Base-by-base conservation (phyloP, 2,113 vertebrate genomes). In the Thinocorus orbignyianus region DNA sequence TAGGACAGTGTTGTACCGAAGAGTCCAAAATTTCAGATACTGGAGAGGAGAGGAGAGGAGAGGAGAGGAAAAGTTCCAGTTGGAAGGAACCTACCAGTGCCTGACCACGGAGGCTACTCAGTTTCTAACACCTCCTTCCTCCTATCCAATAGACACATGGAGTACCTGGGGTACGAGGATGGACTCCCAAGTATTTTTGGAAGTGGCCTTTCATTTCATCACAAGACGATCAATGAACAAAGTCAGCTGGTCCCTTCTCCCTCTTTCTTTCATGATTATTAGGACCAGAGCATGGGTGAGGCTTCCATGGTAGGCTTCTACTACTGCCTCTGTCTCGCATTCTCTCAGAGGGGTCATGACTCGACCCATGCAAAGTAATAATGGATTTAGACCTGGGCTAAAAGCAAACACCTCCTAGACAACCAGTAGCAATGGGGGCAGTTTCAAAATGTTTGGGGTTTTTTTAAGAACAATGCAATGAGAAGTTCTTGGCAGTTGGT, bases 281-380 rank as follows among this genome's bases (percentile, higher is more conserved):
- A 68, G 66, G 46, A 49, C 31, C 13, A 31, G 35, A 55, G 30
- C n/a, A n/a, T n/a, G n/a, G n/a, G n/a, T n/a, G n/a, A 35, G 12
- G 30, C 24, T 55, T 66, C 48, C 6, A 10, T 6, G 4, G 28
- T 17, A 69, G 37, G 30, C 22, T 58, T 74, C 54, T 35, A 0
- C 33, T 35, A 20, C 64, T 54, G 62, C 57, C 44, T 57, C 49
- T 52, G n/a, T 46, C 76, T 86, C 0, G 0, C 1, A 0, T 71
- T 76, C 30, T 65, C 33, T 71, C 22, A 7, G 51, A 39, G 18
- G 4, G 11, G 66, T 79, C 79, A 33, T 31, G 26, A 41, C 25
- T 24, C 22, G 41, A 24, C 61, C 20, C 58, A 39, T 28, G 24
- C 17, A 91, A 55, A 61, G 33, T 41, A 88, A 17, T 60, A 44